Conservation (phyloP, 2,113 vertebrate genomes). For the Seriola rivoliana region DNA sequence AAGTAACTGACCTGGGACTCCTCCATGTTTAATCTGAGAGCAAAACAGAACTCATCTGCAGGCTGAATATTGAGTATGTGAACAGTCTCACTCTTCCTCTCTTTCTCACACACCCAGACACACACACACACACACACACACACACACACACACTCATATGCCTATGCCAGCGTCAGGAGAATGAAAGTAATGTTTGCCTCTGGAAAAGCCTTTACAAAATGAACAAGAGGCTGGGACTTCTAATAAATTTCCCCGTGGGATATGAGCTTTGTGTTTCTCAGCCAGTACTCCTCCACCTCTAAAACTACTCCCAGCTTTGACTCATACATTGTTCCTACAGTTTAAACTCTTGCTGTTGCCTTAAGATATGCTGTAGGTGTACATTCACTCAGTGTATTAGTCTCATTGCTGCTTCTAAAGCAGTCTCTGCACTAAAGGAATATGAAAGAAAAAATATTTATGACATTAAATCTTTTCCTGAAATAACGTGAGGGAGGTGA, state of each 20-base stretch:
- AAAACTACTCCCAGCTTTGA: slow-evolving; percentile 61
- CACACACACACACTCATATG: slow-evolving; percentile 37
- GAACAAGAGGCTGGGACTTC: slow-evolving; percentile 67
- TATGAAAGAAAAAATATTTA: slow-evolving; percentile 2
- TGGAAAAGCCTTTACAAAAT: slow-evolving; percentile 75
- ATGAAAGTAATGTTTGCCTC: slow-evolving; percentile 76
- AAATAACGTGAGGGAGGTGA: background rate
- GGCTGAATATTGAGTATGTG: slow-evolving; percentile 78
- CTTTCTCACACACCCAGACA: slow-evolving; percentile 22
- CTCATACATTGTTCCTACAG: slow-evolving; percentile 53
- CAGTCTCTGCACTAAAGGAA: background rate
- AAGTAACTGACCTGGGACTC: slow-evolving; percentile 82
- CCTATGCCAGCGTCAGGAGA: slow-evolving; percentile 66
- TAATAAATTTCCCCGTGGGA: slow-evolving; percentile 73
- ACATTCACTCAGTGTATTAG: slow-evolving; percentile 34
- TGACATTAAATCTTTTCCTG: background rate
- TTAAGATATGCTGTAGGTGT: slow-evolving; percentile 54
- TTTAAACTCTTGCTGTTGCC: slow-evolving; percentile 53
- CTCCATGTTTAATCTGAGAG: slow-evolving; percentile 82
- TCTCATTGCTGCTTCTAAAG: slow-evolving; percentile 16
- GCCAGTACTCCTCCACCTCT: slow-evolving; percentile 55
- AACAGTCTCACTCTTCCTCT: slow-evolving; percentile 37
- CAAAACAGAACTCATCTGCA: slow-evolving; percentile 79
- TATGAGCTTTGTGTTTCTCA: slow-evolving; percentile 74
- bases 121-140: slow-evolving; percentile 45